Evolutionary conservation across 2,888 invertebrate species (phyloP).

Genomic region (Cheiracanthium punctorium): DNA sequence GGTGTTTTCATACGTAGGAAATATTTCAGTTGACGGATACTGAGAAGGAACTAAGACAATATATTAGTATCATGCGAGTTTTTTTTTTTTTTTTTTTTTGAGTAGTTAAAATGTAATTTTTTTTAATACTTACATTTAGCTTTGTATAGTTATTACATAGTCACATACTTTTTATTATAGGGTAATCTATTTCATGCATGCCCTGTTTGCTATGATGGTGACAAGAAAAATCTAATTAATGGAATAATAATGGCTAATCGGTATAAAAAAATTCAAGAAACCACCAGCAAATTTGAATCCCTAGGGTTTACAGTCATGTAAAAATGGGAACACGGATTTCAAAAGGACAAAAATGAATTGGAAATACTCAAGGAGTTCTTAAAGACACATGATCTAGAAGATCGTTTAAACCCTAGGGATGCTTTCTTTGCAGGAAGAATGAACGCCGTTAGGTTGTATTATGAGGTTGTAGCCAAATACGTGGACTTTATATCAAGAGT

Average conservation of each 20-base stretch:
- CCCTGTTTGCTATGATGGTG: background rate
- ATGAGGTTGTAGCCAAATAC: background rate
- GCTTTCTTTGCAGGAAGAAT: conserved; percentile 18
- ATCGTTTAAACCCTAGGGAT: background rate
- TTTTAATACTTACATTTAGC: background rate
- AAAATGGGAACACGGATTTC: conserved; percentile 23
- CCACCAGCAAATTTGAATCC: background rate
- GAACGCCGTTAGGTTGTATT: background rate
- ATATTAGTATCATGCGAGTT: conserved; percentile 25
- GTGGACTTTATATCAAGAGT: background rate
- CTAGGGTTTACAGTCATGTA: background rate
- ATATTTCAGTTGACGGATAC: conserved; percentile 1
- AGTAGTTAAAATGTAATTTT: too few relatives aligned
- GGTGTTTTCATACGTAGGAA: background rate
- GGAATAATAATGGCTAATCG: background rate
- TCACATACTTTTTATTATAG: background rate
- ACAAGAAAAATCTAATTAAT: background rate
- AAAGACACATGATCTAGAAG: background rate
- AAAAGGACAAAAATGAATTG: background rate
- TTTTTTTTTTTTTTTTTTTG: background rate
- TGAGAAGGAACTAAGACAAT: background rate
- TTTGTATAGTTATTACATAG: background rate
- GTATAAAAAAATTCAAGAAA: background rate
- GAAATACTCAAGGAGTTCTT: background rate
- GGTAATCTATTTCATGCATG: background rate